Evolutionary conservation across 2,113 vertebrate species (phyloP).

Genomic region (Pelecanoides urinatrix): DNA sequence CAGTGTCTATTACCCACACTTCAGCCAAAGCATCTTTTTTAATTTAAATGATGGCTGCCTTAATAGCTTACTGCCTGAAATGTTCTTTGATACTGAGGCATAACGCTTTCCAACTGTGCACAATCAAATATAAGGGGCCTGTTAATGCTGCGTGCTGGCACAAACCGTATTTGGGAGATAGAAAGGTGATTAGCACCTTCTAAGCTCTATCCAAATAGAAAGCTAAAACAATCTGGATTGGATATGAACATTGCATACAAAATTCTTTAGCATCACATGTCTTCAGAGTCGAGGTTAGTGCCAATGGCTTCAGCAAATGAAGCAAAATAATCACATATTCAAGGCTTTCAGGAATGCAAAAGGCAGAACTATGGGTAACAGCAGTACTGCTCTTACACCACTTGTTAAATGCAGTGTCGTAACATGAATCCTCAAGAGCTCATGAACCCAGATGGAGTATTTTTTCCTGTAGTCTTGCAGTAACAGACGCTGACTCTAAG

Average conservation of each 20-base stretch:
- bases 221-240: conserved; percentile 30
- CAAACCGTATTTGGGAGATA: background rate
- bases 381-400: background rate
- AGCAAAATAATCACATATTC: background rate
- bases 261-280: background rate
- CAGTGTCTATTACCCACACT: background rate
- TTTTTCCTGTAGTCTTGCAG: background rate
- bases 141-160: background rate
- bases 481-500: background rate
- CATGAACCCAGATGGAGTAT: background rate
- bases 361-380: background rate
- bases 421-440: background rate
- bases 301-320: background rate
- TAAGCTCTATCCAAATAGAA: conserved; percentile 16
- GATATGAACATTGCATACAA: background rate
- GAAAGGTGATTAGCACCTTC: conserved; percentile 54
- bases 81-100: conserved; percentile 18
- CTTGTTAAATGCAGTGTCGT: background rate
- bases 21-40: background rate
- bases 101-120: conserved; percentile 25
- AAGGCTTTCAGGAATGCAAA: background rate
- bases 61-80: conserved; percentile 38
- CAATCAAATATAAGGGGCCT: background rate
- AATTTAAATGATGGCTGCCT: conserved; percentile 30
- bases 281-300: background rate